These are phyloP conservation scores for Perca schrenkii DNA, from an alignment of 2,113 vertebrate species.

Conservation along the genomic window DNA sequence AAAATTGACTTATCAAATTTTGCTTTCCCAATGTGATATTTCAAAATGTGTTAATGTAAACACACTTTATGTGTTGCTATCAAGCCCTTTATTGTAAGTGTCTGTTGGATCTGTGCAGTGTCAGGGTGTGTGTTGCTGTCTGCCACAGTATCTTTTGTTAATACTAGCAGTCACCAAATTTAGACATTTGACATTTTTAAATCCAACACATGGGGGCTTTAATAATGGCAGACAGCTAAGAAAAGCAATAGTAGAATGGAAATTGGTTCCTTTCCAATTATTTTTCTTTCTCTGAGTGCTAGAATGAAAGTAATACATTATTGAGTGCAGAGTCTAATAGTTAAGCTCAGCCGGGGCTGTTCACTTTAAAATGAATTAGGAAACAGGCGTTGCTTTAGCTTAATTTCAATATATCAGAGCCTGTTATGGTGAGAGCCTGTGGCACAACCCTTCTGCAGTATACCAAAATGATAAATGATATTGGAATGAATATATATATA, in stretches of 20 bases:
- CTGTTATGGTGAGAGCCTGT: background rate
- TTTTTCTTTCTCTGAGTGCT: constrained; percentile 15
- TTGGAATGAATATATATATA: no score
- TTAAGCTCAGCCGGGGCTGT: background rate
- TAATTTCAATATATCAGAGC: constrained; percentile 12
- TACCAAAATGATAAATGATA: background rate
- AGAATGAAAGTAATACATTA: constrained; percentile 38
- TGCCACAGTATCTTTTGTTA: background rate
- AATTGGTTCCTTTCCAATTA: constrained; percentile 26
- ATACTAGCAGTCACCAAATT: background rate
- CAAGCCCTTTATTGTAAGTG: background rate
- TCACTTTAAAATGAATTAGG: constrained; percentile 12
- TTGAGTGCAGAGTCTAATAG: constrained; percentile 22
- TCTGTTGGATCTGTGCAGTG: background rate
- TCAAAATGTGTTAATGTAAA: no score
- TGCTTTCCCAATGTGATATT: no score
- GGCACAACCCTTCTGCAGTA: background rate
- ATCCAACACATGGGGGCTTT: constrained; percentile 2
- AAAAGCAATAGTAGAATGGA: constrained; percentile 22
- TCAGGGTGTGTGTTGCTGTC: background rate
- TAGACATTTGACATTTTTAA: constrained; percentile 2
- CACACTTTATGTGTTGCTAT: background rate
- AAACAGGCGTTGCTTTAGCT: constrained; percentile 3
- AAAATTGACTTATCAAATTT: no score
- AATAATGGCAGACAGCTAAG: constrained; percentile 10